Conservation (phyloP, 2,797 vertebrate genomes). For the Sitta carolinensis region DNA sequence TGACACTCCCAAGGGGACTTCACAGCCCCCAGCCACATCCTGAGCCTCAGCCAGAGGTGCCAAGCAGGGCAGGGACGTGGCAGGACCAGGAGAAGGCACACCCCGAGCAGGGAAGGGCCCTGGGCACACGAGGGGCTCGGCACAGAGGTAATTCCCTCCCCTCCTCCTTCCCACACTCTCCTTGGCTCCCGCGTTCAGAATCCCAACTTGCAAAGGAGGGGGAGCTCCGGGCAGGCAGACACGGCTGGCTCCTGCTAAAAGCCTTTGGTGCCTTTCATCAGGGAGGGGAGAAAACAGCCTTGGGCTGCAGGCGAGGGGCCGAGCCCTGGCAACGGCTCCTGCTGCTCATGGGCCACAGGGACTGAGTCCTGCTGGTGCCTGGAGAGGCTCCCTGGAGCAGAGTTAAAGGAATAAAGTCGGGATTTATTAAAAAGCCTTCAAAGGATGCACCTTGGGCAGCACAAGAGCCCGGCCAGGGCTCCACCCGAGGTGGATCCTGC, state of each 20-base stretch:
- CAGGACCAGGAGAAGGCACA: not conserved
- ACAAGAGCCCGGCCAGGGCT: not conserved
- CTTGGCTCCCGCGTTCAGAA: not conserved
- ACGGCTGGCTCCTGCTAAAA: slow-evolving; percentile 10
- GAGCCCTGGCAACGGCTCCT: not conserved
- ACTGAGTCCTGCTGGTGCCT: not conserved
- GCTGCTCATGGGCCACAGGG: not conserved
- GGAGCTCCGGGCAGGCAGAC: not conserved
- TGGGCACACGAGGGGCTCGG: rapidly evolving
- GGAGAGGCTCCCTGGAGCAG: not conserved
- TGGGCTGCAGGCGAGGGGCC: not conserved
- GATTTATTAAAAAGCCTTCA: not conserved
- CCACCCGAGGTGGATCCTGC: not conserved
- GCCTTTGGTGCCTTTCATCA: not conserved
- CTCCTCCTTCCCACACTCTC: not conserved
- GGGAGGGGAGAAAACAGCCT: not conserved
- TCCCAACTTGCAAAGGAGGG: not conserved
- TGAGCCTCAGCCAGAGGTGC: not conserved
- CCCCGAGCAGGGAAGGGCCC: not conserved
- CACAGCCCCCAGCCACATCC: not conserved
- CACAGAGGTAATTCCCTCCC: not conserved
- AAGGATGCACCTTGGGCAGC: not conserved
- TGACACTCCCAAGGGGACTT: not conserved
- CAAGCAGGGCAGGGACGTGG: not conserved
- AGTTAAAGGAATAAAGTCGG: not conserved